These are phyloP conservation scores for Oscheius sp. DNA, from an alignment of 2,888 invertebrate genomes.

Conservation along the genomic window DNA sequence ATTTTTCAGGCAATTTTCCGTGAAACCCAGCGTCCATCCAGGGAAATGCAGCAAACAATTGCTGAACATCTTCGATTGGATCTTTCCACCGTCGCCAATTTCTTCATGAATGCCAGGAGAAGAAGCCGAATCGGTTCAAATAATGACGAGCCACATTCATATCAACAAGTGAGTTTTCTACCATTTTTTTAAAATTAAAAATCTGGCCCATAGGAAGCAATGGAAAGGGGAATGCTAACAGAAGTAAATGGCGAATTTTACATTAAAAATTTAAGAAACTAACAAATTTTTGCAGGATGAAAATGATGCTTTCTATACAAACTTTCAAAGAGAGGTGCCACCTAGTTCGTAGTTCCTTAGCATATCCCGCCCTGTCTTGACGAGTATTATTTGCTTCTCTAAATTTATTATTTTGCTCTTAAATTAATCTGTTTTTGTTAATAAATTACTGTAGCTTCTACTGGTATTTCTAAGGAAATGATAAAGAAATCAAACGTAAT, in stretches of 20 bases:
- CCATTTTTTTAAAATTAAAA: not conserved
- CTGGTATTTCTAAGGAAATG: too few species aligned
- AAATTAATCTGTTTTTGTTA: too few species aligned
- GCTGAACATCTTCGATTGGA: conserved; percentile 71
- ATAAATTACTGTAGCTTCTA: too few species aligned
- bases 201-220: too few species aligned
- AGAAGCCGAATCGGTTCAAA: conserved; percentile 76
- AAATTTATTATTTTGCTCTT: too few species aligned
- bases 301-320: not conserved
- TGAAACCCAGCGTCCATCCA: conserved; percentile 72
- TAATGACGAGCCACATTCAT: conserved; percentile 57
- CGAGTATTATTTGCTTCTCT: too few species aligned
- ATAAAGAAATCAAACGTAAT: too few species aligned
- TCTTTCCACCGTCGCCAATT: conserved; percentile 82
- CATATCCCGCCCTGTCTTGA: too few species aligned
- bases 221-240: not conserved
- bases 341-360: too few species aligned
- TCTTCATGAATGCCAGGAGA: conserved; percentile 99
- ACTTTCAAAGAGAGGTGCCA: too few species aligned
- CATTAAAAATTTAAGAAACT: too few species aligned
- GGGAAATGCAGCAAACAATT: conserved; percentile 72
- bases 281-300: not conserved
- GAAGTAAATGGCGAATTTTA: too few species aligned
- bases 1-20: conserved; percentile 71
- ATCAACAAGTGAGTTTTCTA: conserved; percentile 55